Conservation (phyloP, 2,888 invertebrate species). For the Alsophila aescularia region DNA sequence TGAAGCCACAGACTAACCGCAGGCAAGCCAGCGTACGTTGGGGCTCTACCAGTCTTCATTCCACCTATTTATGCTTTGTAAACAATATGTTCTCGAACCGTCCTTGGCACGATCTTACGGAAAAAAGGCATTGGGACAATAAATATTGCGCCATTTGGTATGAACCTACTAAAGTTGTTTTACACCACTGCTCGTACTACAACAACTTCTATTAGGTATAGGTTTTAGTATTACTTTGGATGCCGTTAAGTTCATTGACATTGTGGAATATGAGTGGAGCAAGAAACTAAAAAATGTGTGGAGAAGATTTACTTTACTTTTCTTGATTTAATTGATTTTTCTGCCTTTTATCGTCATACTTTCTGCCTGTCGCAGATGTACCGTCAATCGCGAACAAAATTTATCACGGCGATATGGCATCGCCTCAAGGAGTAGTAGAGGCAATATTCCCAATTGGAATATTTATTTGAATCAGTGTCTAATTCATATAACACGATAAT, state of each 20-base stretch:
- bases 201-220: background rate
- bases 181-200: background rate
- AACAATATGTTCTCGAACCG: constrained; percentile 42
- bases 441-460: too few species aligned
- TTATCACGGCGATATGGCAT: too few species aligned
- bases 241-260: too few species aligned
- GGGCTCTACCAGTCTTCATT: constrained; percentile 54
- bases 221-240: background rate
- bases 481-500: background rate
- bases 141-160: constrained; percentile 14
- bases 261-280: too few species aligned
- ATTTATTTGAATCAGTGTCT: background rate
- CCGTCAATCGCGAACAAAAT: too few species aligned
- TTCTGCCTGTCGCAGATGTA: too few species aligned
- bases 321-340: too few species aligned
- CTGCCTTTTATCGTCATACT: too few species aligned
- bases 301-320: too few species aligned
- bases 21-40: constrained; percentile 51
- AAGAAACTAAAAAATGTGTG: too few species aligned
- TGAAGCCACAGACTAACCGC: constrained; percentile 41
- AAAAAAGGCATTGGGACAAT: constrained; percentile 21
- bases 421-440: too few species aligned
- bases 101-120: constrained; percentile 11
- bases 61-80: constrained; percentile 61
- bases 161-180: background rate